Conservation (phyloP, 2,888 invertebrate genomes). For the Drosophila crucigera region DNA sequence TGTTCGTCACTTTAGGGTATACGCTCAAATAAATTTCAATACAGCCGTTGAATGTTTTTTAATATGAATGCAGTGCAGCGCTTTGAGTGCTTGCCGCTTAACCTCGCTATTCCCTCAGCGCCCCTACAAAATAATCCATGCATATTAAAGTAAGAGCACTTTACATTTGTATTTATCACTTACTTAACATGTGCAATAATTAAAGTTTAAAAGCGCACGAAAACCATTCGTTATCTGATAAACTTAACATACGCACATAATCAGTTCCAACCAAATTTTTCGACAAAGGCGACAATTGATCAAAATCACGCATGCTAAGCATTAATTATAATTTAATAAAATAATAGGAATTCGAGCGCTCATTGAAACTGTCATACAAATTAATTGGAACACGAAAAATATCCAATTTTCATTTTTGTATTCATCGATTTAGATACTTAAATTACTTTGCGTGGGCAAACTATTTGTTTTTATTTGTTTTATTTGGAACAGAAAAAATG, state of each 20-base stretch:
- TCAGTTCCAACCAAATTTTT: not conserved
- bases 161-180: constrained; percentile 28
- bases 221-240: not conserved
- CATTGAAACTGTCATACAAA: not conserved
- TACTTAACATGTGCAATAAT: constrained; percentile 6
- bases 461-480: not conserved
- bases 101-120: not conserved
- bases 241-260: not conserved
- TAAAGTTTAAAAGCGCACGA: not conserved
- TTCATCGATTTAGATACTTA: not conserved
- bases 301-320: not conserved
- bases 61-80: constrained; percentile 34
- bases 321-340: constrained; percentile 2
- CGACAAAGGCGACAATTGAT: not conserved
- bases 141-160: constrained; percentile 36
- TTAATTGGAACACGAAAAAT: not conserved
- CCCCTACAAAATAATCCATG: not conserved
- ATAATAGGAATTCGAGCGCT: not conserved
- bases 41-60: constrained; percentile 16
- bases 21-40: constrained; percentile 61
- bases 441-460: not conserved
- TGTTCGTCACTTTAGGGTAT: constrained; percentile 23
- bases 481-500: not conserved
- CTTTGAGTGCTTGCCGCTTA: constrained; percentile 48
- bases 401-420: not conserved